Percentiles rank a stretch among this genome's conserved stretches.
phyloP scores from a whole-genome alignment of 2,113 vertebrate species.

The Oryzias celebensis region DNA sequence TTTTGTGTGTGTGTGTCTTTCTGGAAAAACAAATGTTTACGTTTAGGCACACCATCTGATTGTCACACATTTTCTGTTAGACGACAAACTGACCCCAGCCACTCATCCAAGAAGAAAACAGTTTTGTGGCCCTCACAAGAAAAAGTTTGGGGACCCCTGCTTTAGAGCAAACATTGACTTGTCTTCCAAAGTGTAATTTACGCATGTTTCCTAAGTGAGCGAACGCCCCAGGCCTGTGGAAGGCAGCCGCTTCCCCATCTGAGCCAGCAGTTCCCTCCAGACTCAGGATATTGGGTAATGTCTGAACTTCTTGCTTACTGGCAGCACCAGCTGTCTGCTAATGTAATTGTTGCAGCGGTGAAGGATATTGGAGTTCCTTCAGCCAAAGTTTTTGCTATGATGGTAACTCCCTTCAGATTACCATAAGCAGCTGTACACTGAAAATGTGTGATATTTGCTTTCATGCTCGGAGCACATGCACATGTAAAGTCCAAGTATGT shows the following conservation, averaged over 20 bases:
- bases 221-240: conserved; percentile 21
- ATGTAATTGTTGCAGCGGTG: conserved; percentile 49
- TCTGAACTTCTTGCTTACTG: conserved; percentile 63
- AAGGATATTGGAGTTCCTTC: conserved; percentile 31
- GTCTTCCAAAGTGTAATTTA: conserved; percentile 23
- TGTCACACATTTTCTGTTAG: too few relatives aligned
- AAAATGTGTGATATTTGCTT: conserved; percentile 32
- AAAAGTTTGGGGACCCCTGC: too few relatives aligned
- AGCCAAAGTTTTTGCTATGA: conserved; percentile 44
- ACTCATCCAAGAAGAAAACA: too few relatives aligned
- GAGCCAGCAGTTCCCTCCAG: conserved; percentile 38
- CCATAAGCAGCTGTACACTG: conserved; percentile 30
- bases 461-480: conserved; percentile 37
- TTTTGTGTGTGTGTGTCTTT: too few relatives aligned
- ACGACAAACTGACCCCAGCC: too few relatives aligned
- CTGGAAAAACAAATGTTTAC: too few relatives aligned
- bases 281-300: conserved; percentile 67
- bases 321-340: conserved; percentile 47
- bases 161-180: conserved; percentile 25
- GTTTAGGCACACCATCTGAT: too few relatives aligned
- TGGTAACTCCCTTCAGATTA: conserved; percentile 42
- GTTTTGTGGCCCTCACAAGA: too few relatives aligned
- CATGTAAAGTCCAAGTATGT: conserved; percentile 25
- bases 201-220: conserved; percentile 1
- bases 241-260: conserved; percentile 14